Evolutionary conservation across 2,797 vertebrate genomes (phyloP).

Genomic region (Spea hammondii): DNA sequence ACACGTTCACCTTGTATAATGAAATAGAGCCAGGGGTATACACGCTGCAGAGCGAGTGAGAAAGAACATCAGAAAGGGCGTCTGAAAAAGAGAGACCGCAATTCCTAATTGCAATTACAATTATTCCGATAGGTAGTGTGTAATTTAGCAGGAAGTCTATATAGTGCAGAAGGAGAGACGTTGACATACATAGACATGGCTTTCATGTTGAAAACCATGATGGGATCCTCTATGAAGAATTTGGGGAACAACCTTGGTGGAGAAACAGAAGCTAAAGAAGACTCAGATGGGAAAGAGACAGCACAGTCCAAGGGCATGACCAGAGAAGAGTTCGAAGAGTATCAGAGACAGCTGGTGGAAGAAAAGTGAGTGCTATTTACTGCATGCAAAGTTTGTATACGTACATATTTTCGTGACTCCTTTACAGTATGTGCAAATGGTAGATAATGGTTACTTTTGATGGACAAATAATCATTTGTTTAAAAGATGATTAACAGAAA

Average conservation of each 20-base stretch:
- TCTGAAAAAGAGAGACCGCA: background rate
- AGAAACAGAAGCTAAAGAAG: conserved; percentile 43
- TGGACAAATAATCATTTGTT: too few relatives aligned
- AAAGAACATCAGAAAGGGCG: too few relatives aligned
- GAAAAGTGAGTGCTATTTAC: conserved; percentile 73
- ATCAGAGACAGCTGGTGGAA: conserved; percentile 72
- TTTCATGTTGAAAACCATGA: conserved; percentile 64
- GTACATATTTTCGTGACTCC: too few relatives aligned
- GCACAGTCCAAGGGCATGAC: conserved; percentile 62
- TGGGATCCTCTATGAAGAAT: conserved; percentile 65
- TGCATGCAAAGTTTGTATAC: too few relatives aligned
- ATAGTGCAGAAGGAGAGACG: background rate
- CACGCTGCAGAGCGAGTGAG: background rate
- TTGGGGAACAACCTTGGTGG: conserved; percentile 56
- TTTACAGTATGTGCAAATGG: background rate
- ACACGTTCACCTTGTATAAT: conserved; percentile 39
- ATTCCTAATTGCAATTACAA: too few relatives aligned
- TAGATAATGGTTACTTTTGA: too few relatives aligned
- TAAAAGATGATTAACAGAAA: too few relatives aligned
- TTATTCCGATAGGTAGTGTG: too few relatives aligned
- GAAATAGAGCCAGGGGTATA: background rate
- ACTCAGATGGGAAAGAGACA: conserved; percentile 58
- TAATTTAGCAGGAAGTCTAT: background rate
- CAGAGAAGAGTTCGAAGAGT: conserved; percentile 72
- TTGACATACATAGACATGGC: conserved; percentile 55